These are phyloP conservation scores for Plebejus anna DNA, from an alignment of 2,888 invertebrate genomes.

Conservation along the genomic window DNA sequence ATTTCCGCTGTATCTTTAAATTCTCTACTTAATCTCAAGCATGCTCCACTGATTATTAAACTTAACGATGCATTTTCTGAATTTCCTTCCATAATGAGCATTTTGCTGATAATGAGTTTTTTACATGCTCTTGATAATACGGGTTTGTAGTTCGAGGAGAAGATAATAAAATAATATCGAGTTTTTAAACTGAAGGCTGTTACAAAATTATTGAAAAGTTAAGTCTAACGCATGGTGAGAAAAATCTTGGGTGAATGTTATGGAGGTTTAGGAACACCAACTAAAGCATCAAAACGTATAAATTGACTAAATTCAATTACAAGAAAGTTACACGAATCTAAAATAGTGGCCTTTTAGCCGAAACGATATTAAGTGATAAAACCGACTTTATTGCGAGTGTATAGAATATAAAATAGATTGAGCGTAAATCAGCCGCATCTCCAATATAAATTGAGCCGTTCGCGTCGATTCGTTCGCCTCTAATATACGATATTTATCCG, in stretches of 20 bases:
- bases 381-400: conserved; percentile 38
- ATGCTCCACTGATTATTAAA: conserved; percentile 67
- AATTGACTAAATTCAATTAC: conserved; percentile 24
- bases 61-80: conserved; percentile 48
- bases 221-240: neutral
- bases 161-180: neutral
- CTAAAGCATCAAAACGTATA: conserved; percentile 19
- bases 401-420: conserved; percentile 41
- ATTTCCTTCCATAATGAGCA: conserved; percentile 28
- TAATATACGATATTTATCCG: conserved; percentile 32
- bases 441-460: conserved; percentile 45
- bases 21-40: conserved; percentile 64
- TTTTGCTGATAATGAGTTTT: conserved; percentile 28
- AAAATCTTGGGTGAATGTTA: neutral
- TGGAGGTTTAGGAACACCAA: neutral
- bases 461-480: conserved; percentile 31
- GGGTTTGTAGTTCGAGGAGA: neutral
- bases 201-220: no score
- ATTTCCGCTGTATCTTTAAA: conserved; percentile 73
- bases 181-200: neutral
- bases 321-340: conserved; percentile 24
- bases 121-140: conserved; percentile 5
- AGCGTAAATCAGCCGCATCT: conserved; percentile 43
- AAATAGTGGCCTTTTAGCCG: conserved; percentile 17
- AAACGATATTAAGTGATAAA: conserved; percentile 9